Percentiles rank a stretch among this genome's conserved stretches.
These are phyloP conservation scores for Tupiocoris notatus DNA, from an alignment of 2,888 invertebrate species.

Conservation along the genomic window DNA sequence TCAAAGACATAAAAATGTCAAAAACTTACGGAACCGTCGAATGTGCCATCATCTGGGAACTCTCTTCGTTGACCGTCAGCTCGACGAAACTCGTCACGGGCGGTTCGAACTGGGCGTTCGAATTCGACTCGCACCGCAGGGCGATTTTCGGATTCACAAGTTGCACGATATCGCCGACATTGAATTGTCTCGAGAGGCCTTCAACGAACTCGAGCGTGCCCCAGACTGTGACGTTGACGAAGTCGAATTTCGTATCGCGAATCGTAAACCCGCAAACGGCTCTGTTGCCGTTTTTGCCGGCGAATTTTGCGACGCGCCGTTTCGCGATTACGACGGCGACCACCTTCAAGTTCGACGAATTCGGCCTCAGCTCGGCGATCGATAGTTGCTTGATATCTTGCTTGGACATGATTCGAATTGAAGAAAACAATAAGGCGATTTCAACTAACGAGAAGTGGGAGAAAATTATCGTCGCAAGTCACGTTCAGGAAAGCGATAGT, in stretches of 20 bases:
- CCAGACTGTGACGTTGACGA: conserved; percentile 76
- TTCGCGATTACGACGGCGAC: conserved; percentile 63
- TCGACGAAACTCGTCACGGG: conserved; percentile 50
- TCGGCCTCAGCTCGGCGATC: conserved; percentile 48
- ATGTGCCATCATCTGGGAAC: conserved; percentile 45
- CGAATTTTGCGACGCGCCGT: conserved; percentile 60
- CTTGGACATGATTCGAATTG: too few species aligned
- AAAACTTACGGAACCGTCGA: too few species aligned
- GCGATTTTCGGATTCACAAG: conserved; percentile 29
- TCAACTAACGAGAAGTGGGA: too few species aligned
- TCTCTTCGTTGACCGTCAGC: conserved; percentile 62
- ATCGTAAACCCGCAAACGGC: conserved; percentile 76
- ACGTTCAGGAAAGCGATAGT: too few species aligned
- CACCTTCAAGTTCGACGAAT: conserved; percentile 56
- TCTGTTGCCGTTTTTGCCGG: conserved; percentile 59
- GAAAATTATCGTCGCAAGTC: too few species aligned
- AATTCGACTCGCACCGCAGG: conserved; percentile 2
- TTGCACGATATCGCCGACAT: conserved; percentile 29
- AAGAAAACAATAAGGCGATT: too few species aligned
- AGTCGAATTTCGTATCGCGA: conserved; percentile 68
- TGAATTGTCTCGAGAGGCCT: not conserved
- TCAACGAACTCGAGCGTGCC: conserved; percentile 56
- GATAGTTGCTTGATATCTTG: too few species aligned
- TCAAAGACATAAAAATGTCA: too few species aligned
- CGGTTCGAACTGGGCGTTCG: conserved; percentile 11